phyloP scores from a whole-genome alignment of 2,888 invertebrate genomes.

The Brachylomia viminalis region DNA sequence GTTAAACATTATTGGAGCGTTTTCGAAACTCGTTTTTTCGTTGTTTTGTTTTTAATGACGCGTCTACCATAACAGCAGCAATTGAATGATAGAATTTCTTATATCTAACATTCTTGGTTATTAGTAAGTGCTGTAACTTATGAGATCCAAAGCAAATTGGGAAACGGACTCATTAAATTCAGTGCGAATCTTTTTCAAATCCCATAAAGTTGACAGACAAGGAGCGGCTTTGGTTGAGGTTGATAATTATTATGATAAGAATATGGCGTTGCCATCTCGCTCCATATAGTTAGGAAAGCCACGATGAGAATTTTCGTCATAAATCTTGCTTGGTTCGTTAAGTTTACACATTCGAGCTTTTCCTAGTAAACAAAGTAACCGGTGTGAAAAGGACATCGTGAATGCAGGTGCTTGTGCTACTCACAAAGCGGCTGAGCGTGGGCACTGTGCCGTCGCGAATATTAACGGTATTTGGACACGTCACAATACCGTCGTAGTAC shows the following conservation, averaged over 20 bases:
- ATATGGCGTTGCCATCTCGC: neutral
- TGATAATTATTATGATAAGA: neutral
- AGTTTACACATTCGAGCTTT: conserved; percentile 16
- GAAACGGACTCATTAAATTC: neutral
- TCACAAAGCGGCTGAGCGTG: conserved; percentile 36
- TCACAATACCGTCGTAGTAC: conserved; percentile 12
- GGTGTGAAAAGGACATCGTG: conserved; percentile 25
- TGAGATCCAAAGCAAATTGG: neutral
- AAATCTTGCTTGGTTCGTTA: conserved; percentile 14
- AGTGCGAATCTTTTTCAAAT: neutral
- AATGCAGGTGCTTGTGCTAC: conserved; percentile 32
- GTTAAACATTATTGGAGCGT: conserved; percentile 16
- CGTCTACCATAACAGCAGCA: neutral
- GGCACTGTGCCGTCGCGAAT: conserved; percentile 41
- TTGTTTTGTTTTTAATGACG: conserved; percentile 17
- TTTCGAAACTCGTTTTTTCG: neutral
- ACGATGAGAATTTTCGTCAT: neutral
- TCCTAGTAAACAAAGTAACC: conserved; percentile 18
- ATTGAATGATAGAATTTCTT: neutral
- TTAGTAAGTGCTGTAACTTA: neutral
- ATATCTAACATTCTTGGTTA: neutral
- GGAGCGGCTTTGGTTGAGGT: neutral
- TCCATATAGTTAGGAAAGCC: neutral
- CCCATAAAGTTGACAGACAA: neutral
- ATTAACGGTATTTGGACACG: conserved; percentile 43